These are phyloP conservation scores for Melitaea athalia DNA, from an alignment of 2,888 invertebrate genomes.

Conservation along the genomic window DNA sequence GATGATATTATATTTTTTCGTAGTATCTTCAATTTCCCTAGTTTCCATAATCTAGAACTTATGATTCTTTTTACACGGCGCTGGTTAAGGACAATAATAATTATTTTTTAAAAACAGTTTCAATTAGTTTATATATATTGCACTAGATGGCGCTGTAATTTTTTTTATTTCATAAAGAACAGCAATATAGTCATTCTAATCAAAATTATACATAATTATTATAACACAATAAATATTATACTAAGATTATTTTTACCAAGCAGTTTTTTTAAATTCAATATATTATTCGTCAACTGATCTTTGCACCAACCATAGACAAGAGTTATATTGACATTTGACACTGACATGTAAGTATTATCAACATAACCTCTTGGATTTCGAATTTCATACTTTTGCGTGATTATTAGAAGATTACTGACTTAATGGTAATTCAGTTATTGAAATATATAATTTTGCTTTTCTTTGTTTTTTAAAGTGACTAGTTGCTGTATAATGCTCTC, in stretches of 20 bases:
- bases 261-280: no score
- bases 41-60: no score
- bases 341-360: not conserved
- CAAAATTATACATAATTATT: no score
- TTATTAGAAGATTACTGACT: not conserved
- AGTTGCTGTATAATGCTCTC: conserved; percentile 44
- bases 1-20: no score
- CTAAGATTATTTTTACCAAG: no score
- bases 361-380: conserved; percentile 7
- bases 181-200: not conserved
- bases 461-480: not conserved
- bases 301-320: not conserved
- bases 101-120: not conserved
- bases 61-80: no score
- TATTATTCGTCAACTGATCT: no score
- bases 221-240: no score
- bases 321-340: conserved; percentile 3
- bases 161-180: no score
- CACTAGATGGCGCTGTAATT: not conserved
- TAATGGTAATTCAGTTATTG: not conserved
- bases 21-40: no score
- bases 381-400: not conserved
- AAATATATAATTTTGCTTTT: not conserved
- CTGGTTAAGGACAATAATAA: no score
- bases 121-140: not conserved